Evolutionary conservation across 2,888 invertebrate species (phyloP), one percentile per base, ranked within the genome.

Genomic region (Caenorhabditis uteleia): DNA sequence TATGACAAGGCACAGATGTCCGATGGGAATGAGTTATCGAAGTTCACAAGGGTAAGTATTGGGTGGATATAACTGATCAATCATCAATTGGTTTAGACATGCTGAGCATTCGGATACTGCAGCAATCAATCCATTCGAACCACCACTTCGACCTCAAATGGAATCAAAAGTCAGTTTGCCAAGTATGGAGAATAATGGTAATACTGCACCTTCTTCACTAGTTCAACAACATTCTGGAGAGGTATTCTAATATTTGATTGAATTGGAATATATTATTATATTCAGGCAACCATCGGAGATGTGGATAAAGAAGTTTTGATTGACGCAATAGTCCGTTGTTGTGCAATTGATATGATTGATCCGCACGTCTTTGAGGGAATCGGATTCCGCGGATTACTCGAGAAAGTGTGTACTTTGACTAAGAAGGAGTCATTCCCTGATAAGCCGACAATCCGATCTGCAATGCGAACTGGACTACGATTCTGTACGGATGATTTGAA

Each of bases 1-100:
- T 56, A 81, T 81, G 81, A 81, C 81, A 14, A 48, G 81, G 2
- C 81, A 81, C 61, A 62, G 81, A 16, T 80, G 80, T 39, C 74
- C 75, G 2, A 66, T 77, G 33, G 77, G 78, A 25, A 66, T 53
- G 44, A 75, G 75, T 57, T 78, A 78, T 44, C 64, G 78, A 18
- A 67, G 60, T 60, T 57, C 61, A 8, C 60, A 59, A 31, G 62
- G 54, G 58, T 58, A 20, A 16, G 53, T 20, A 8, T 34, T n/a
- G 12, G n/a, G 42, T n/a, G n/a, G n/a, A n/a, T n/a, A 31, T 31
- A 31, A 31, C 31, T 31, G 31, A 12, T 12, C 10, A 12, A 31
- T 31, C 10, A 31, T 12, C 31, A 12, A 12, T 12, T 12, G 14
- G 10, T 12, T 12, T 31, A 12, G 31, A 31, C 31, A 31, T 12